Evolutionary conservation across 2,888 invertebrate species (phyloP).

Genomic region (Nemotelus pantherinus): DNA sequence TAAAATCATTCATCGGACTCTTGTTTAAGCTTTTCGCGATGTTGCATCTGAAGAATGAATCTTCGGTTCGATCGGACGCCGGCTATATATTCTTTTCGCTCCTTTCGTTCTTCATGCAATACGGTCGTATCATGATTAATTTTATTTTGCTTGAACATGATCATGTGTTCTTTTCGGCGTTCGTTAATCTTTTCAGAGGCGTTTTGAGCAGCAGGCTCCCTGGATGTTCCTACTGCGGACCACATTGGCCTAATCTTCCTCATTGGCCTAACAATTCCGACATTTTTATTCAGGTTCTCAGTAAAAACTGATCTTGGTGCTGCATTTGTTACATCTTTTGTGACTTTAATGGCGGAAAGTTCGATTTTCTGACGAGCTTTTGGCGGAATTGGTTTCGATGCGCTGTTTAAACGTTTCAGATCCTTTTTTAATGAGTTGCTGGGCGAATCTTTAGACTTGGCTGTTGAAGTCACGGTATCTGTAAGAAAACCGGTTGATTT

Average conservation of each 20-base stretch:
- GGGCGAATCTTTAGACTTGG: neutral
- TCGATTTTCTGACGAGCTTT: slow-evolving; percentile 41
- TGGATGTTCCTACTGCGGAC: neutral
- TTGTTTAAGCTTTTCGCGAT: slow-evolving; percentile 64
- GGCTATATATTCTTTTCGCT: slow-evolving; percentile 63
- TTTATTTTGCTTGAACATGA: slow-evolving; percentile 59
- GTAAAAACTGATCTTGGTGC: neutral
- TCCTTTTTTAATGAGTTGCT: neutral
- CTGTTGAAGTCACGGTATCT: neutral
- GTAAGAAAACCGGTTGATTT: neutral
- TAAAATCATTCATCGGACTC: too few relatives aligned
- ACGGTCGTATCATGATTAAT: neutral
- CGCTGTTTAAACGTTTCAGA: slow-evolving; percentile 3
- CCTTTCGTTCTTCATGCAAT: slow-evolving; percentile 47
- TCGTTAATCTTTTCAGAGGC: slow-evolving; percentile 54
- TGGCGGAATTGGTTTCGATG: slow-evolving; percentile 52
- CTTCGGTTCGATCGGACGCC: slow-evolving; percentile 77
- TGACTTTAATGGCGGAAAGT: slow-evolving; percentile 25
- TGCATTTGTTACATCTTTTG: slow-evolving; percentile 26
- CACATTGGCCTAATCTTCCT: neutral
- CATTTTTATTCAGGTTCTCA: neutral
- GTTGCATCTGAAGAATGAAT: slow-evolving; percentile 77
- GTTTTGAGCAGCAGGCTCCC: neutral
- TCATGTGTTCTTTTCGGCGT: slow-evolving; percentile 59
- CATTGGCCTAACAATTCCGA: neutral